Evolutionary conservation across 2,888 invertebrate genomes (phyloP).

Genomic region (Luffia ferchaultella): DNA sequence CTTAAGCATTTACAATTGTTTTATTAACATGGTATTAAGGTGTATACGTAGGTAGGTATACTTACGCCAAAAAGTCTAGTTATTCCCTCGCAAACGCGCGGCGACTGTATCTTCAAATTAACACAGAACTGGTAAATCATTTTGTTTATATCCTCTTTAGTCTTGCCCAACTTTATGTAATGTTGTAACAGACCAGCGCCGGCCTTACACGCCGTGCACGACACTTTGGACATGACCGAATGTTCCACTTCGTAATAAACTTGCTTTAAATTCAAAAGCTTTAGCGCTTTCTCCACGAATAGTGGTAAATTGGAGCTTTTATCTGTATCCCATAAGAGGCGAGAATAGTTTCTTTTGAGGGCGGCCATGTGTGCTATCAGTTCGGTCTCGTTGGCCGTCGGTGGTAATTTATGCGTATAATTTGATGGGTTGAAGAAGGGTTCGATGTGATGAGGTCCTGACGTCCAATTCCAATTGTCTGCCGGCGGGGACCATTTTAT

Average conservation of each 20-base stretch:
- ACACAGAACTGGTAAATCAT: constrained; percentile 89
- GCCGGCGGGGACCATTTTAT: constrained; percentile 57
- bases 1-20: no score
- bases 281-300: constrained; percentile 84
- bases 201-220: constrained; percentile 90
- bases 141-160: constrained; percentile 83
- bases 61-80: constrained; percentile 83
- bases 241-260: constrained; percentile 87
- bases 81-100: constrained; percentile 89
- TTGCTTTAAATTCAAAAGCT: constrained; percentile 83
- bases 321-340: constrained; percentile 79
- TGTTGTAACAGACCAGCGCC: constrained; percentile 87
- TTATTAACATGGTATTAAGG: no score
- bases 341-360: constrained; percentile 50
- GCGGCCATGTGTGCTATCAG: constrained; percentile 50
- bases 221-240: constrained; percentile 90
- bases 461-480: constrained; percentile 56
- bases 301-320: constrained; percentile 77
- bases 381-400: constrained; percentile 56
- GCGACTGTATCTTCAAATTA: constrained; percentile 85
- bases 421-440: constrained; percentile 53
- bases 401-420: constrained; percentile 56
- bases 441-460: constrained; percentile 39
- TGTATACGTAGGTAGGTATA: no score
- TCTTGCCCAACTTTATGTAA: constrained; percentile 85